These are phyloP conservation scores for Microctonus aethiopoides DNA, from an alignment of 2,888 invertebrate species.

Conservation along the genomic window DNA sequence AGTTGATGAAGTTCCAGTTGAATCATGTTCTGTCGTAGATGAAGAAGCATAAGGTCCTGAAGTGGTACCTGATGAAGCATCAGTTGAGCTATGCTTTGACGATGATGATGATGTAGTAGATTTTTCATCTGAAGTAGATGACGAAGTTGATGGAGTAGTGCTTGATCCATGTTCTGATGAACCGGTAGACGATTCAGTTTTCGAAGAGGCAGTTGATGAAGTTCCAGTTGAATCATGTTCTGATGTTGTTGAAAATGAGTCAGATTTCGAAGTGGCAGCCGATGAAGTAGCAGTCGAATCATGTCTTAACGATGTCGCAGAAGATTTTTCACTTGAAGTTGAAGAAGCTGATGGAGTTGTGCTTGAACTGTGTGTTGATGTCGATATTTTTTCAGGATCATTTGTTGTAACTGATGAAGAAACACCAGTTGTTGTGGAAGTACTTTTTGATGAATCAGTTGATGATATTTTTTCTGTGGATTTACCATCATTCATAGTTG, in stretches of 20 bases:
- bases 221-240: neutral
- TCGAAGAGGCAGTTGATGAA: too few relatives aligned
- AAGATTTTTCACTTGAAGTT: neutral
- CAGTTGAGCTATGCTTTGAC: too few relatives aligned
- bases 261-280: neutral
- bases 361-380: slow-evolving; percentile 3
- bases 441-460: too few relatives aligned
- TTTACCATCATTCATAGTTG: too few relatives aligned
- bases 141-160: too few relatives aligned
- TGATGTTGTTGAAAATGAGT: too few relatives aligned
- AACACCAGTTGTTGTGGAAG: too few relatives aligned
- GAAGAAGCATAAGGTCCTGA: neutral
- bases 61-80: neutral
- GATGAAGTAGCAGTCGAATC: too few relatives aligned
- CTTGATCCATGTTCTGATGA: too few relatives aligned
- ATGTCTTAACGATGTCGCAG: neutral
- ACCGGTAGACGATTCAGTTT: neutral
- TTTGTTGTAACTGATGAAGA: too few relatives aligned
- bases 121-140: neutral
- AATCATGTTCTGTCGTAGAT: neutral
- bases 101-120: neutral
- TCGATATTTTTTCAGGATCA: neutral
- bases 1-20: neutral
- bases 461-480: too few relatives aligned
- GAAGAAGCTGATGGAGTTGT: neutral